Percentiles rank a stretch among this genome's conserved stretches.
phyloP scores from a whole-genome alignment of 2,888 invertebrate species.

The Drosophila multiciliata region DNA sequence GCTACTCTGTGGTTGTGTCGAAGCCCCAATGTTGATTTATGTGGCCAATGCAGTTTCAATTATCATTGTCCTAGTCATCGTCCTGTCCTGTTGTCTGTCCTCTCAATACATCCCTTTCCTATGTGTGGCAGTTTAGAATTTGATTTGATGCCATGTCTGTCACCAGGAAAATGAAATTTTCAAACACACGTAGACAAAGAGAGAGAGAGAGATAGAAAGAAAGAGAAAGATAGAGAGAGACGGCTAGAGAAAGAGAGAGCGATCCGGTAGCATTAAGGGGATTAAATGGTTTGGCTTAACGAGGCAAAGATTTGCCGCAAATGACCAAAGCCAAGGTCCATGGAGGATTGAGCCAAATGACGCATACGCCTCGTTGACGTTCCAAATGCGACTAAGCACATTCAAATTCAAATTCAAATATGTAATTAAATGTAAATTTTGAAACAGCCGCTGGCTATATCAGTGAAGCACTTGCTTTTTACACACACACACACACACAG shows the following conservation, averaged over 20 bases:
- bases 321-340: slow-evolving; percentile 41
- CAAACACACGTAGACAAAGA: not conserved
- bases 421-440: slow-evolving; percentile 80
- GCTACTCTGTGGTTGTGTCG: slow-evolving; percentile 29
- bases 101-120: slow-evolving; percentile 10
- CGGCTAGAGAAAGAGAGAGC: not conserved
- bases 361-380: slow-evolving; percentile 62
- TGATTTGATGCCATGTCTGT: slow-evolving; percentile 55
- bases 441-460: slow-evolving; percentile 49
- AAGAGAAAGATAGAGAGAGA: not conserved
- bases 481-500: slow-evolving; percentile 12
- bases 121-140: slow-evolving; percentile 36
- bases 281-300: slow-evolving; percentile 70
- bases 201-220: not conserved
- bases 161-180: slow-evolving; percentile 42
- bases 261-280: slow-evolving; percentile 29
- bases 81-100: slow-evolving; percentile 5
- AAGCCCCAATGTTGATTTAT: slow-evolving; percentile 68
- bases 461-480: slow-evolving; percentile 13
- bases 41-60: slow-evolving; percentile 66
- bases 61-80: slow-evolving; percentile 43
- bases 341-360: slow-evolving; percentile 47
- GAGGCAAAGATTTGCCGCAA: slow-evolving; percentile 68
- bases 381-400: slow-evolving; percentile 51
- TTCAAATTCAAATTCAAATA: slow-evolving; percentile 68